These are phyloP conservation scores for Rhodophaea formosa DNA, from an alignment of 2,888 invertebrate species.

Conservation along the genomic window DNA sequence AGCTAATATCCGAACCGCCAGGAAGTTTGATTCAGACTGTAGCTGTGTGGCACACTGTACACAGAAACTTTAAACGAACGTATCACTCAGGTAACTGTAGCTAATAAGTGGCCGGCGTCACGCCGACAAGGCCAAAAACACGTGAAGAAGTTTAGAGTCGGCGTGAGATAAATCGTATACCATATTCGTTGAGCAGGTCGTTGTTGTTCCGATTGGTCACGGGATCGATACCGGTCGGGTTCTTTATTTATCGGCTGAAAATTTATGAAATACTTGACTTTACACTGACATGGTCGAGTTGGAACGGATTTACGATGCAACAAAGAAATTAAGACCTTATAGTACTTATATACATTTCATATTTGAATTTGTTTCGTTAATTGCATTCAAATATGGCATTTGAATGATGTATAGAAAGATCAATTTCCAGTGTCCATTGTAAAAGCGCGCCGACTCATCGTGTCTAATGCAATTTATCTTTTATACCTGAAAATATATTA, in stretches of 20 bases:
- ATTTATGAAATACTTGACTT: neutral
- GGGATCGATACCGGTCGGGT: neutral
- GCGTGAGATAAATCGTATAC: slow-evolving; percentile 8
- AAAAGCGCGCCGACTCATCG: too few relatives aligned
- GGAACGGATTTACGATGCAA: neutral
- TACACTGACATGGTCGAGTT: neutral
- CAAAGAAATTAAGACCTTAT: too few relatives aligned
- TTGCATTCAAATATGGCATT: too few relatives aligned
- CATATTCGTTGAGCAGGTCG: slow-evolving; percentile 15
- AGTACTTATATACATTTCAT: too few relatives aligned
- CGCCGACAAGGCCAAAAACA: slow-evolving; percentile 4
- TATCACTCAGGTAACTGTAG: neutral
- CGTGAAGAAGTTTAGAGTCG: neutral
- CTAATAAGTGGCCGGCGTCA: neutral
- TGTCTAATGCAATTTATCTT: too few relatives aligned
- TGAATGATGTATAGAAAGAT: too few relatives aligned
- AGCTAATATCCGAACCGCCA: too few relatives aligned
- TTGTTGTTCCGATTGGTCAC: slow-evolving; percentile 6
- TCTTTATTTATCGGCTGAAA: slow-evolving; percentile 4
- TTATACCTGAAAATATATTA: too few relatives aligned
- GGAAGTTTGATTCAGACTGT: too few relatives aligned
- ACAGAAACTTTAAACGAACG: neutral
- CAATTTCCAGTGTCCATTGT: too few relatives aligned
- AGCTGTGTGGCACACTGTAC: too few relatives aligned
- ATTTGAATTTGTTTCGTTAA: too few relatives aligned